A percentile compares a stretch with the other conserved stretches of the same genome.
Conservation (phyloP, 2,113 vertebrate genomes). For the Danio rerio region DNA sequence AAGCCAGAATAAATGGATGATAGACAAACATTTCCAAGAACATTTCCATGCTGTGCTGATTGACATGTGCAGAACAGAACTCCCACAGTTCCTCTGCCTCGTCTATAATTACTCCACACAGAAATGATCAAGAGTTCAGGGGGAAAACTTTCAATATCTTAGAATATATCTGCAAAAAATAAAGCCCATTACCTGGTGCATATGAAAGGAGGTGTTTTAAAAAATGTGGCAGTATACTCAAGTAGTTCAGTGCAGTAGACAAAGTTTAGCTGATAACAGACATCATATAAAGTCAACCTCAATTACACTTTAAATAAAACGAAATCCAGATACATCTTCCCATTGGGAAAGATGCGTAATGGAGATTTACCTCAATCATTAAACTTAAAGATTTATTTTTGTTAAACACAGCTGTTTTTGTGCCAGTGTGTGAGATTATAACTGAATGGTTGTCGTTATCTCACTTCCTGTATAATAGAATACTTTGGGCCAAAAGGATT, state of each 20-base stretch:
- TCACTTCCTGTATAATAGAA: background rate
- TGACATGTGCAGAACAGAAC: constrained; percentile 38
- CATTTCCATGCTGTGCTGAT: constrained; percentile 44
- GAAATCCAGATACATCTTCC: constrained; percentile 20
- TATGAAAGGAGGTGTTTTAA: background rate
- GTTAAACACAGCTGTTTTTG: background rate
- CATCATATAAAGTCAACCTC: background rate
- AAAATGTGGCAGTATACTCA: background rate
- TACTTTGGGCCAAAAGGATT: background rate
- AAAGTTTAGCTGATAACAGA: constrained; percentile 6
- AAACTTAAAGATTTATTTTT: constrained; percentile 13
- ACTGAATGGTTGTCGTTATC: background rate
- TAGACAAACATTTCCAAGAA: constrained; percentile 51
- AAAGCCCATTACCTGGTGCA: background rate
- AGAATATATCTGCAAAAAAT: background rate
- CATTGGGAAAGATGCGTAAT: constrained; percentile 17
- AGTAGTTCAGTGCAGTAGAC: background rate
- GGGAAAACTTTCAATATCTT: background rate
- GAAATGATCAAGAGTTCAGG: background rate
- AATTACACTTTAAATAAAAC: constrained; percentile 3
- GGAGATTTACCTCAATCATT: constrained; percentile 39
- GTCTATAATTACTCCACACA: constrained; percentile 39
- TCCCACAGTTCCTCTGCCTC: constrained; percentile 7
- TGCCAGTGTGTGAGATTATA: background rate
- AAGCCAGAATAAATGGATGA: constrained; percentile 55